Evolutionary conservation across 2,113 vertebrate species (phyloP), one percentile per base, ranked within the genome.

Genomic region (Mesembrinibis cayennensis): DNA sequence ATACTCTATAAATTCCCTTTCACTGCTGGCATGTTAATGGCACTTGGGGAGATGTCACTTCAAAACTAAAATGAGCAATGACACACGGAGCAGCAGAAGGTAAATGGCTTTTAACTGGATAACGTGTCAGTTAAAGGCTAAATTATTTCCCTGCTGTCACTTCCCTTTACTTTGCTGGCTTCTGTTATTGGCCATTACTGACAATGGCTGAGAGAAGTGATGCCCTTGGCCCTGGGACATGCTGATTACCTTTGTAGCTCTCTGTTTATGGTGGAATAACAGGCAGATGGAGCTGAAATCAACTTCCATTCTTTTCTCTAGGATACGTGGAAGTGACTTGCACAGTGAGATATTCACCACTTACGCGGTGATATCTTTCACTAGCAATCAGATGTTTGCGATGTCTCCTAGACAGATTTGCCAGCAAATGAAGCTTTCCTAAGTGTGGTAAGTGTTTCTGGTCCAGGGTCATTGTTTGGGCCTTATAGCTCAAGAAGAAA

Each of bases 81-180:
- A 94, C 96, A 97, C 80, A 58, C 30, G 8, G 7, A 96, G 81
- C 93, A 95, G 97, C 96, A 97, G 96, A 98, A 98, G 96, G 97
- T 97, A 98, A 98, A 97, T 96, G 97, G 93, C 96, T 97, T 97
- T 97, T 97, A 97, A 97, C 97, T 95, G 96, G 97, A 91, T 91
- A 97, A 95, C 49, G 44, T 97, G 97, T 97, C 97, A 95, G 50
- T 96, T 97, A 97, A 95, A 93, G 91, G 96, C 93, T 96, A 78
- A 97, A 97, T 97, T 96, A 97, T 97, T 97, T 97, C 93, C 93
- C 93, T 93, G 92, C 96, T 97, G 97, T 97, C 97, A 96, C 89
- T 96, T 97, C 73, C 55, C 90, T 96, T 98, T 92, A 74, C 91
- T 93, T 38, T 70, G 67, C 73, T 1, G 59, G 45, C 81, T 42